Evolutionary conservation across 2,888 invertebrate genomes (phyloP).

Genomic region (Melinaea marsaeus): DNA sequence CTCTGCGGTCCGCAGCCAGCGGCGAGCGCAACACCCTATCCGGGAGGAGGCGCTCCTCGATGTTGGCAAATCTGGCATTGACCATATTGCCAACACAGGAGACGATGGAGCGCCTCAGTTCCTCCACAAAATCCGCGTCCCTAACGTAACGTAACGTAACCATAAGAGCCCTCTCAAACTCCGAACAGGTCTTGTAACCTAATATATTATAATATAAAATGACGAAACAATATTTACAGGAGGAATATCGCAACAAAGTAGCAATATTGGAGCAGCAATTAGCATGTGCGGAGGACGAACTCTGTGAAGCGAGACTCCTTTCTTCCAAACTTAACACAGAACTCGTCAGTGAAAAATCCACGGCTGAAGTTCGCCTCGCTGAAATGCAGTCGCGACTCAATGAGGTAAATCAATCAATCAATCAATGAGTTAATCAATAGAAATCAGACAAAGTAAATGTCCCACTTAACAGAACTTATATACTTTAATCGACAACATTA

Average conservation of each 20-base stretch:
- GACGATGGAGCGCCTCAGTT: too few species aligned
- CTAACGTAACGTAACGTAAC: too few species aligned
- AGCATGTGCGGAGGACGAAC: slow-evolving; percentile 90
- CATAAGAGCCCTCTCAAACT: too few species aligned
- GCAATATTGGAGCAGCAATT: slow-evolving; percentile 89
- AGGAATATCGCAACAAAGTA: slow-evolving; percentile 84
- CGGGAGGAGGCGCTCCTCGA: too few species aligned
- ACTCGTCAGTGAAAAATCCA: slow-evolving; percentile 91
- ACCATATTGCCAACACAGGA: too few species aligned
- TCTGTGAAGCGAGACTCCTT: slow-evolving; percentile 89
- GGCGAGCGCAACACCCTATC: too few species aligned
- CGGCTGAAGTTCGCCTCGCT: slow-evolving; percentile 90
- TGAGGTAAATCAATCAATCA: slow-evolving; percentile 74
- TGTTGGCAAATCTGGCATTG: too few species aligned
- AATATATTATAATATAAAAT: background rate
- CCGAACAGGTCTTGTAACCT: background rate
- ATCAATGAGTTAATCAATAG: background rate
- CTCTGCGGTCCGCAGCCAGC: too few species aligned
- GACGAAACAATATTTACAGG: slow-evolving; percentile 52
- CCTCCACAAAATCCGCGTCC: too few species aligned
- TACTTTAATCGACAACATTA: too few species aligned
- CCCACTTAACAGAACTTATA: too few species aligned
- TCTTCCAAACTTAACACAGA: slow-evolving; percentile 91
- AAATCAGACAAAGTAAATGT: too few species aligned
- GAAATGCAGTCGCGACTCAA: slow-evolving; percentile 93